Evolutionary conservation across 2,797 vertebrate genomes (phyloP), one percentile per base, ranked within the genome.

Genomic region (Pempheris klunzingeri): DNA sequence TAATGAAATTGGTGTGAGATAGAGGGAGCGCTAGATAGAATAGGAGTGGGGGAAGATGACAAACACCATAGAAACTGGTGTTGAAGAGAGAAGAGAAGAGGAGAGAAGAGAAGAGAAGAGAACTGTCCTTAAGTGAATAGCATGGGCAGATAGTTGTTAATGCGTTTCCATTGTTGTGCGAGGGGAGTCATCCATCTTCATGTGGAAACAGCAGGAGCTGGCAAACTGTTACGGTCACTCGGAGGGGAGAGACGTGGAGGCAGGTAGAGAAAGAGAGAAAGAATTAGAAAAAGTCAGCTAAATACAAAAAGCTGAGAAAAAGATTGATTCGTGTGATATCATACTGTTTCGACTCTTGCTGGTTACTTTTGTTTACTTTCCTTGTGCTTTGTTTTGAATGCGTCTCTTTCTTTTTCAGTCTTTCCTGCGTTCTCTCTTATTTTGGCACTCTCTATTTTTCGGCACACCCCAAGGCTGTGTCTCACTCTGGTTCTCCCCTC

Each of bases 181-280:
- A 78, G 24, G 54, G 73, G 81, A 73, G 65, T 78, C 78, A 74
- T 88, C 79, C 76, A 82, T 88, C 85, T 90, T 82, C 88, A 89
- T 80, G 80, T 72, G 67, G 73, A 26, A 80, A 34, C 84, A 86
- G 83, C 84, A 80, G 87, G 83, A 80, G 71, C 41, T 65, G 71
- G 71, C 32, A 69, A 74, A 79, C 69, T 36, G 32, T 28, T 69
- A 18, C 28, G 71, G 66, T 49, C 36, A 64, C 63, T 46, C 67
- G 41, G 49, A 82, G 57, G 50, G 52, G 46, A 47, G 47, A 47
- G 53, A 30, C 53, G 70, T 44, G 1, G 60, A 71, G 53, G 24
- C 49, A 46, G 53, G 47, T 49, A 64, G 44, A 32, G 24, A 49
- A 38, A n/a, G 52, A 60, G 43, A 44, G 17, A 46, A 20, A 39